Percentiles rank a stretch among this genome's conserved stretches.
phyloP scores from a whole-genome alignment of 64 coral and sea anemone genomes.

The Montipora capricornis region DNA sequence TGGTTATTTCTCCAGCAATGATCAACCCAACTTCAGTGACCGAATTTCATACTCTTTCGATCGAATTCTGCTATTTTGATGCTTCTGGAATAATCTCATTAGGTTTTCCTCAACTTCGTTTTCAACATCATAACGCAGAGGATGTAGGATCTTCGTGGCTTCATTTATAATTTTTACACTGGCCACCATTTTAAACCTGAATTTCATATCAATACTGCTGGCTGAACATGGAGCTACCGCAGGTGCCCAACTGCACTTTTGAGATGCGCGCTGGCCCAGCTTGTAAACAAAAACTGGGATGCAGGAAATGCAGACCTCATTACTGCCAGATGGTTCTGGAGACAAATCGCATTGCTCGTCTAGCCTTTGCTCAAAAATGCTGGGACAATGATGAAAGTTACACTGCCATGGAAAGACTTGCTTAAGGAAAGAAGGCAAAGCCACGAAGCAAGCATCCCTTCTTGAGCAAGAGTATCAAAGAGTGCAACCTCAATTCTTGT shows the following conservation, averaged over 20 bases:
- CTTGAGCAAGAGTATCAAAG: no score
- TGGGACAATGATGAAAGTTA: no score
- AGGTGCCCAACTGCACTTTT: constrained; percentile 9
- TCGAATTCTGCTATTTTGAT: neutral
- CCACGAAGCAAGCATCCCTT: no score
- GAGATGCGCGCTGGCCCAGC: neutral
- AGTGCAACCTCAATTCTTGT: no score
- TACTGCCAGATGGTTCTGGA: no score
- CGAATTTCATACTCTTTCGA: neutral
- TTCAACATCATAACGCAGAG: neutral
- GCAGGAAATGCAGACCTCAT: no score
- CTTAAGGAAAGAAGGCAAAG: no score
- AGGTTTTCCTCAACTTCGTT: constrained; percentile 30
- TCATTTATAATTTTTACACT: neutral
- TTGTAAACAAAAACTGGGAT: no score
- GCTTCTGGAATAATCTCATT: constrained; percentile 8
- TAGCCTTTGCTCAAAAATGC: no score
- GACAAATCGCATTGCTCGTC: no score
- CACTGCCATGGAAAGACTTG: no score
- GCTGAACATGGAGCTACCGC: constrained; percentile 4
- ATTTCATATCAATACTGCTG: constrained; percentile 34
- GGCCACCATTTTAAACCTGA: constrained; percentile 10
- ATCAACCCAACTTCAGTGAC: constrained; percentile 9
- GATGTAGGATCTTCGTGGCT: no score
- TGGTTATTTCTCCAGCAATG: constrained; percentile 18